Evolutionary conservation across 1,140 invertebrate species (phyloP).

Genomic region (Heliconius hermathena): DNA sequence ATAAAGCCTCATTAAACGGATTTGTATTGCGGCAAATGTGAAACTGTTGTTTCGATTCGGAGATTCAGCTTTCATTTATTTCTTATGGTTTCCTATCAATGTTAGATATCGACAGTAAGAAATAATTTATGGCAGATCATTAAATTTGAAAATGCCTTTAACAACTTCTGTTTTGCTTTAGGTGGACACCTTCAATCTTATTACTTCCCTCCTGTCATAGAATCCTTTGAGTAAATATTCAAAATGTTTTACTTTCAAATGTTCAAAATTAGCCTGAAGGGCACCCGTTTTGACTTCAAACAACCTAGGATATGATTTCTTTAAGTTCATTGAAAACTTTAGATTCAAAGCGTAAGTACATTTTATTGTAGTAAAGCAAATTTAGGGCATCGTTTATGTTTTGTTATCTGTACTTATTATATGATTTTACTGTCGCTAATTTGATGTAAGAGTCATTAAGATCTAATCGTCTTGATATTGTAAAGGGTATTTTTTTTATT

Average conservation of each 20-base stretch:
- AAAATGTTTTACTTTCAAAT: constrained; percentile 25
- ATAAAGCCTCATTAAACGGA: constrained; percentile 15
- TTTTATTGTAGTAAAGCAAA: constrained; percentile 25
- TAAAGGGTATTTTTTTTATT: background rate
- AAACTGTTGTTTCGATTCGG: background rate
- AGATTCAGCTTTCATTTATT: background rate
- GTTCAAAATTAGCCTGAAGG: constrained; percentile 16
- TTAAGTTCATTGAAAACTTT: constrained; percentile 27
- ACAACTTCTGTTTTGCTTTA: background rate
- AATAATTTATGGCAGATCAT: background rate
- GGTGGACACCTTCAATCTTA: constrained; percentile 16
- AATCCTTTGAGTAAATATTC: constrained; percentile 27
- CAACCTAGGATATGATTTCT: constrained; percentile 12
- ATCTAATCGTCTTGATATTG: background rate
- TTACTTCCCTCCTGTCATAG: constrained; percentile 8
- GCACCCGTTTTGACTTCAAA: constrained; percentile 20
- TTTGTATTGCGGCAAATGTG: background rate
- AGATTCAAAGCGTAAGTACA: constrained; percentile 22
- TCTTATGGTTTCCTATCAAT: constrained; percentile 12
- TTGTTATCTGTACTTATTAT: background rate
- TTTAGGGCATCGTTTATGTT: constrained; percentile 6
- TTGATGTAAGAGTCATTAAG: constrained; percentile 9
- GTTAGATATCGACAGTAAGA: background rate
- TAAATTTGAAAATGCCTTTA: background rate
- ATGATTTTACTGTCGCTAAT: constrained; percentile 1